Base-by-base conservation (phyloP, 2,888 invertebrate species). In the Melieria crassipennis region DNA sequence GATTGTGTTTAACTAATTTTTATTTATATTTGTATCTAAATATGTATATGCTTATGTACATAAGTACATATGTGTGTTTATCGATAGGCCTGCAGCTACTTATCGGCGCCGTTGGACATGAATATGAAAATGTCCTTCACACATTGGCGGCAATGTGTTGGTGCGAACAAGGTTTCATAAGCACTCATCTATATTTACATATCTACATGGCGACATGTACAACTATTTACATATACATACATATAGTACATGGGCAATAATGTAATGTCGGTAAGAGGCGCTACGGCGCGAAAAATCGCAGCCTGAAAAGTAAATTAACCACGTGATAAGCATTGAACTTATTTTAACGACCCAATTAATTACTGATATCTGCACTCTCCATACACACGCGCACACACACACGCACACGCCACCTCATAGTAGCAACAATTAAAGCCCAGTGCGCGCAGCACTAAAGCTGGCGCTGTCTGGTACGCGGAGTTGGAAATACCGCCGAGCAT, bases 291-390 rank as follows among this genome's bases (percentile, higher is more conserved):
- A 52, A 52, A 52, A 52, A 52, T 52, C 52, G 52, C 52, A 52
- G 11, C 13, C 13, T 11, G 13, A 58, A 30, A 30, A 30, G 30
- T 30, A 48, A 57, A 58, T 30, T 56, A 13, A 64, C 57, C 69
- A 69, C 57, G 64, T 73, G 76, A 76, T 75, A 76, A 75, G 70
- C 70, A 71, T 62, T 74, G 56, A 71, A 74, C 69, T 72, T 76
- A 73, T 71, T 75, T 74, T 73, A 73, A 75, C 73, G 70, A 74
- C 69, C 73, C 70, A 75, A 74, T 76, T 75, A 73, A 72, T 56
- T 64, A 69, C 30, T 58, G 64, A 46, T 69, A 63, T 63, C 63
- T 58, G 46, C 10, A 43, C 46, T 30, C 30, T 30, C 30, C 46
- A 42, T 1, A 13, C 10, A 4, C 58, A 45, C 9, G 11, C 46